Evolutionary conservation across 2,888 invertebrate species (phyloP).

Genomic region (Leucania comma): DNA sequence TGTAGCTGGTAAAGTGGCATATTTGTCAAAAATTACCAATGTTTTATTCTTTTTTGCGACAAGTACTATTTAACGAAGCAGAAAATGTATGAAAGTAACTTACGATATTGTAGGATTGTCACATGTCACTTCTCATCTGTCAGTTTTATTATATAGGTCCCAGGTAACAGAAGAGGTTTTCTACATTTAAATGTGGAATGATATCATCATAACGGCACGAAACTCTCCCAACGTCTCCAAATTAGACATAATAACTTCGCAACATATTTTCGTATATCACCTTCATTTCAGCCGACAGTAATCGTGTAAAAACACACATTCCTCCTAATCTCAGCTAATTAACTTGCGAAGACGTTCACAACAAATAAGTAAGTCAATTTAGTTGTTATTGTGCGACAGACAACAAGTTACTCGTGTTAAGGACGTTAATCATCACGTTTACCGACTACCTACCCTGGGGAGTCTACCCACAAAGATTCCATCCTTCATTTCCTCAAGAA

Average conservation of each 20-base stretch:
- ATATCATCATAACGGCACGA: not conserved
- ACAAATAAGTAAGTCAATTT: conserved; percentile 69
- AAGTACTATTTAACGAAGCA: not conserved
- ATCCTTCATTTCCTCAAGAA: conserved; percentile 82
- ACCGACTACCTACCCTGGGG: conserved; percentile 67
- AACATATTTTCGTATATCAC: conserved; percentile 24
- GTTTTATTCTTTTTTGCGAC: not conserved
- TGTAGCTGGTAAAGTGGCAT: not conserved
- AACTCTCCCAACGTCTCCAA: conserved; percentile 1
- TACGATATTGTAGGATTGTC: not conserved
- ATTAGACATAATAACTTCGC: conserved; percentile 19
- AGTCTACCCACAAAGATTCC: conserved; percentile 72
- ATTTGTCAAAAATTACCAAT: not conserved
- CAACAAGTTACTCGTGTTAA: conserved; percentile 75
- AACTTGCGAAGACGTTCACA: conserved; percentile 58
- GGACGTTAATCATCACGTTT: conserved; percentile 80
- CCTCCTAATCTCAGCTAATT: conserved; percentile 65
- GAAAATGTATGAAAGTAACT: not conserved
- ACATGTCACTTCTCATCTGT: not conserved
- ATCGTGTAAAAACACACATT: conserved; percentile 53
- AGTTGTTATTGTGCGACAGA: conserved; percentile 71
- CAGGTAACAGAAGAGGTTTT: not conserved
- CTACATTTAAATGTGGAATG: not conserved
- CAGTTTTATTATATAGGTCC: not conserved
- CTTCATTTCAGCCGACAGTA: conserved; percentile 24